Percentiles rank a stretch among this genome's conserved stretches.
Evolutionary conservation across 2,797 vertebrate genomes (phyloP).

Genomic region (Triplophysa yarkandensis): DNA sequence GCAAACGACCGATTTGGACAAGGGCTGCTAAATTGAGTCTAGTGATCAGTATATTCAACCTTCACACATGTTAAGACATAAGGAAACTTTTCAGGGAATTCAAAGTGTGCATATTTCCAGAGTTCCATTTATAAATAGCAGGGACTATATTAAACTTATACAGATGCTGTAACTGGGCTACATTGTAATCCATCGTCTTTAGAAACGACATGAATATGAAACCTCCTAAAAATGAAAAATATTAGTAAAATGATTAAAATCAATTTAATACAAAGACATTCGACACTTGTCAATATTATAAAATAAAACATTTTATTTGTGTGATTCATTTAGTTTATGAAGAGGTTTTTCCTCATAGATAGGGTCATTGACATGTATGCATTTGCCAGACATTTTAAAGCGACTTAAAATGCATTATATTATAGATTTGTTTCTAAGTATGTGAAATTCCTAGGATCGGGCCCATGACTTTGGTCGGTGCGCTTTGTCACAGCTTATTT

Average conservation of each 20-base stretch:
- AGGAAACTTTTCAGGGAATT: slow-evolving; percentile 6
- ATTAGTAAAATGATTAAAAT: too few relatives aligned
- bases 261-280: background rate
- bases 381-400: too few relatives aligned
- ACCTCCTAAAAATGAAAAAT: too few relatives aligned
- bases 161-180: background rate
- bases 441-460: too few relatives aligned
- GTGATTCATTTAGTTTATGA: too few relatives aligned
- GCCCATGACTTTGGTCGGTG: too few relatives aligned
- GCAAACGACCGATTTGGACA: background rate
- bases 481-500: too few relatives aligned
- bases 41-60: slow-evolving; percentile 10
- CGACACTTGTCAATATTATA: too few relatives aligned
- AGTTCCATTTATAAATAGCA: slow-evolving; percentile 9
- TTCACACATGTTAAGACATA: slow-evolving; percentile 12
- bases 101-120: background rate
- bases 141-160: background rate
- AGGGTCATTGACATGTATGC: too few relatives aligned
- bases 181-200: slow-evolving; percentile 3
- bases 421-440: too few relatives aligned
- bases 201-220: slow-evolving; percentile 2
- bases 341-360: too few relatives aligned
- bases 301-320: background rate
- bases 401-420: too few relatives aligned
- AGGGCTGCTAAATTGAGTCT: slow-evolving; percentile 18